These are phyloP conservation scores for Brachionus rubens DNA, from an alignment of 1,140 invertebrate genomes.

Conservation along the genomic window DNA sequence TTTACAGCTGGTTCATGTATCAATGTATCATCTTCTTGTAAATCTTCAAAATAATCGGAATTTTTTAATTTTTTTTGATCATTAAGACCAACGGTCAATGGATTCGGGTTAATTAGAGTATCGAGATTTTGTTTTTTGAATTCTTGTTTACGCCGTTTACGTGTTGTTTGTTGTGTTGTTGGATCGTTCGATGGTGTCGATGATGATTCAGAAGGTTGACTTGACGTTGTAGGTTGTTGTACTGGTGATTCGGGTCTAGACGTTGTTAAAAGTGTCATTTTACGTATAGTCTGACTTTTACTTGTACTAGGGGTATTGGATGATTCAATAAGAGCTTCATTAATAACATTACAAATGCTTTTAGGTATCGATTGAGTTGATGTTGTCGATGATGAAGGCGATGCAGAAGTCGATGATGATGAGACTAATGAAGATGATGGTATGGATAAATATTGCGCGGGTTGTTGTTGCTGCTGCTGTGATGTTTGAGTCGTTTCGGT, in stretches of 20 bases:
- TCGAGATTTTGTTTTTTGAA: slow-evolving; percentile 23
- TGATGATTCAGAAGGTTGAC: background rate
- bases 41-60: background rate
- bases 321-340: background rate
- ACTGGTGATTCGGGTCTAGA: background rate
- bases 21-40: too few relatives aligned
- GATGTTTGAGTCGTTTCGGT: too few relatives aligned
- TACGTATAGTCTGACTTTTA: slow-evolving; percentile 17
- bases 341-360: background rate
- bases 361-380: slow-evolving; percentile 11
- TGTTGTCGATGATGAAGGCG: slow-evolving; percentile 3
- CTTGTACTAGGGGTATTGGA: background rate
- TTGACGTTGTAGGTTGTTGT: background rate
- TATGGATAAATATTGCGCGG: background rate
- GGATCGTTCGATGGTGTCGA: background rate
- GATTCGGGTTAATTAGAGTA: background rate
- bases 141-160: slow-evolving; percentile 31
- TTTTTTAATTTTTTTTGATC: background rate
- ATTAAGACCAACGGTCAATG: background rate
- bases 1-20: background rate
- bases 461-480: background rate
- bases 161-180: background rate
- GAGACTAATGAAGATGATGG: background rate
- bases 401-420: slow-evolving; percentile 5
- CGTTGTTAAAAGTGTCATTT: background rate